Evolutionary conservation across 2,797 vertebrate genomes (phyloP).

Genomic region (Dendrocincla fuliginosa): DNA sequence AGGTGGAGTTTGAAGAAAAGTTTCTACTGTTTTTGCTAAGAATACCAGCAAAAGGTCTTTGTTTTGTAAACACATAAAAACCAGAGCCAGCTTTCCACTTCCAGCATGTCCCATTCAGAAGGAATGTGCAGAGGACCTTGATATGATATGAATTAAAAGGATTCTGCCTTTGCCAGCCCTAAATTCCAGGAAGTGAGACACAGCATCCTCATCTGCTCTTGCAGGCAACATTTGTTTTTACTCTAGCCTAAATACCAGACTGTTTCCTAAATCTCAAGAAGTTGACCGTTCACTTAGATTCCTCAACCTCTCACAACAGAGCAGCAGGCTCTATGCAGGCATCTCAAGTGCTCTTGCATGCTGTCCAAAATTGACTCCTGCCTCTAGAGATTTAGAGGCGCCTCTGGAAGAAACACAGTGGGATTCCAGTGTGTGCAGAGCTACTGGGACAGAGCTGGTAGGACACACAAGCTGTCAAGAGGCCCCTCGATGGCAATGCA

Average conservation of each 20-base stretch:
- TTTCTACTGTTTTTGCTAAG: background rate
- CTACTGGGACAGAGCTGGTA: background rate
- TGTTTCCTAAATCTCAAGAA: slow-evolving; percentile 19
- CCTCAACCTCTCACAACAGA: background rate
- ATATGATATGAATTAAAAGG: slow-evolving; percentile 48
- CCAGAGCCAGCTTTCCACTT: slow-evolving; percentile 23
- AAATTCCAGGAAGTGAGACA: slow-evolving; percentile 45
- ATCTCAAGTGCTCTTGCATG: background rate
- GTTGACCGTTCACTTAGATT: slow-evolving; percentile 17
- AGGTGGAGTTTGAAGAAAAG: background rate
- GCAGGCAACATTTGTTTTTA: slow-evolving; percentile 49
- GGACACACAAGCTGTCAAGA: background rate
- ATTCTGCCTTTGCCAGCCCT: slow-evolving; percentile 9
- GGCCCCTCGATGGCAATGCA: fast-evolving
- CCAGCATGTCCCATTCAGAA: background rate
- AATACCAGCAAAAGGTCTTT: background rate
- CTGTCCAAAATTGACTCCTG: background rate
- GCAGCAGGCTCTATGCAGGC: background rate
- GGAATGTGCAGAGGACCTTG: slow-evolving; percentile 46
- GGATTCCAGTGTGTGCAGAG: background rate
- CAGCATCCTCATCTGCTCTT: slow-evolving; percentile 20
- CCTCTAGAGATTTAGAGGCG: background rate
- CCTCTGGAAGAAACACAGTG: background rate
- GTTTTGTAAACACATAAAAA: slow-evolving; percentile 43
- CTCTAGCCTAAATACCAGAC: slow-evolving; percentile 52